A percentile compares a stretch with the other conserved stretches of the same genome.
phyloP scores from a whole-genome alignment of 2,888 invertebrate genomes.

The Pandemis heparana region DNA sequence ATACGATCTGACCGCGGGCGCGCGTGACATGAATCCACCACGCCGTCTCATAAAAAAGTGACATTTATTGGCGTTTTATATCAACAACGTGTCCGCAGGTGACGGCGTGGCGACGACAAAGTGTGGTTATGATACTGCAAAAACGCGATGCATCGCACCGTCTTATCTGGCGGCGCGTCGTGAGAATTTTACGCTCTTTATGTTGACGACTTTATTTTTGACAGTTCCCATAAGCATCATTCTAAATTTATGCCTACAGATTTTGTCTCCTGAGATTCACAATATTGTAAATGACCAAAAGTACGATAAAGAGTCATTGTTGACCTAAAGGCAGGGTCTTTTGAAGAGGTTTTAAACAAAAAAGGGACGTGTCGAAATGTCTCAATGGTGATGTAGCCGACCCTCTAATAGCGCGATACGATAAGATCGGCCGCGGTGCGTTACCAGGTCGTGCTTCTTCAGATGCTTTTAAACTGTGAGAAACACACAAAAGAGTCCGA shows the following conservation, averaged over 20 bases:
- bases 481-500: slow-evolving; percentile 79
- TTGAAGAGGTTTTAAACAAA: slow-evolving; percentile 63
- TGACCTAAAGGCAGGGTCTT: slow-evolving; percentile 73
- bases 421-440: slow-evolving; percentile 81
- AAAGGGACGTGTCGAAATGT: slow-evolving; percentile 80
- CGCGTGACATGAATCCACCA: slow-evolving; percentile 80
- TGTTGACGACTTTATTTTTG: slow-evolving; percentile 64
- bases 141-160: slow-evolving; percentile 67
- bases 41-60: slow-evolving; percentile 82
- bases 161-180: slow-evolving; percentile 72
- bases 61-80: slow-evolving; percentile 85
- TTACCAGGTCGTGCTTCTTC: slow-evolving; percentile 82
- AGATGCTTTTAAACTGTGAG: slow-evolving; percentile 81
- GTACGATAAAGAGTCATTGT: slow-evolving; percentile 57
- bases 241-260: slow-evolving; percentile 28
- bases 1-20: slow-evolving; percentile 77
- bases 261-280: slow-evolving; percentile 37
- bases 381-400: slow-evolving; percentile 69
- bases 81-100: slow-evolving; percentile 79
- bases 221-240: slow-evolving; percentile 49
- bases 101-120: slow-evolving; percentile 71
- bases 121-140: slow-evolving; percentile 78
- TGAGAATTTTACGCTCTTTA: slow-evolving; percentile 64
- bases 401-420: slow-evolving; percentile 74
- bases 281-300: slow-evolving; percentile 50